These are phyloP conservation scores for Rhizomys pruinosus DNA, from an alignment of 2,113 vertebrate genomes.

Conservation along the genomic window DNA sequence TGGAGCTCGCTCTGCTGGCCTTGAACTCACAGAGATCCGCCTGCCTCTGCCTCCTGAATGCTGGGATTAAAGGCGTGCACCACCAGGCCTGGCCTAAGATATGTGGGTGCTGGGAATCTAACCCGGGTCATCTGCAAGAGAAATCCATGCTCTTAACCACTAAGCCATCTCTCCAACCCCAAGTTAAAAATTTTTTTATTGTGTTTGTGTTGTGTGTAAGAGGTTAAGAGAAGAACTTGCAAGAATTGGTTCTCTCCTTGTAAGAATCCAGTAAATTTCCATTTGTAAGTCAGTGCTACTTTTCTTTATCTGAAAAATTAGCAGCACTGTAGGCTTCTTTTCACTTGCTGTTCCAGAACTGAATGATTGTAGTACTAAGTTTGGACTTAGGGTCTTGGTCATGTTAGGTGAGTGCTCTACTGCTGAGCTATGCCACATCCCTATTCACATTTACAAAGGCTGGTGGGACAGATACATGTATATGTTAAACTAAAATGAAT, in stretches of 20 bases:
- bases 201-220: background rate
- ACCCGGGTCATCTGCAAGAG: too few species aligned
- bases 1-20: too few species aligned
- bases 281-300: background rate
- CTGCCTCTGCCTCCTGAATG: too few species aligned
- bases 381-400: background rate
- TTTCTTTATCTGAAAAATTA: constrained; percentile 35
- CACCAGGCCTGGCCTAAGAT: too few species aligned
- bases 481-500: constrained; percentile 2
- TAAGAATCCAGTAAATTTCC: constrained; percentile 50
- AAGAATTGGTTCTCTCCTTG: background rate
- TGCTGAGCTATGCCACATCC: background rate
- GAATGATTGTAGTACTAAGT: background rate
- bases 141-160: too few species aligned
- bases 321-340: background rate
- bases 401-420: background rate
- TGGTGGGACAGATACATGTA: background rate
- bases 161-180: too few species aligned
- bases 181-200: too few species aligned
- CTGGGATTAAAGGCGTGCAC: too few species aligned
- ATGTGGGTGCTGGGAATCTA: too few species aligned
- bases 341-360: background rate
- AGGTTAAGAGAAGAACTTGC: background rate
- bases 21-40: too few species aligned
- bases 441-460: background rate